Base-by-base conservation (phyloP, 1,140 invertebrate species). In the Drosophila sturtevanti region DNA sequence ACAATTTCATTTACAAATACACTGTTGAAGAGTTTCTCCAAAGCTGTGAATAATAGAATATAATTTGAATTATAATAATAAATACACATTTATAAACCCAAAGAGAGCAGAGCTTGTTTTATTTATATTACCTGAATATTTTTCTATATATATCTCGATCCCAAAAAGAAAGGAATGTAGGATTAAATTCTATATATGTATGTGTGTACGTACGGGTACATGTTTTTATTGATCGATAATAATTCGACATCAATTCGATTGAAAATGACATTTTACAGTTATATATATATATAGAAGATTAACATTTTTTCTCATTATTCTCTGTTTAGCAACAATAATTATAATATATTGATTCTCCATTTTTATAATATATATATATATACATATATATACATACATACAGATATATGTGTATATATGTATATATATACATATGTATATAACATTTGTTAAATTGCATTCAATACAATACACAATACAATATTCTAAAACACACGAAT, bases 401-500 rank as follows among this genome's bases (percentile, higher is more conserved):
- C n/a, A n/a, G n/a, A n/a, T n/a, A n/a, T n/a, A n/a, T 31, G 14
- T 70, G 79, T 68, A 16, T 44, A 6, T 41, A 41, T 41, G 7
- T 41, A 14, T 41, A 6, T 41, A n/a, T 41, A 16, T 44, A 44
- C 18, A 16, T 44, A 44, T 44, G 21, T 82, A 89, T 55, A 72
- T 69, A 79, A 82, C 68, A 68, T 55, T 73, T 87, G 64, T 73
- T 67, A 70, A 77, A 78, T 78, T 81, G 78, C 74, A 60, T 68
- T 80, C 75, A 79, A 77, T 55, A 55, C 52, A 55, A 82, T 79
- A 77, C 22, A 64, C 54, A 84, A 87, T 31, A 31, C 79, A 87
- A 79, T 82, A 84, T 77, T 82, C 84, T 79, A 82, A 82, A 89
- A 87, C 77, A 84, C 66, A 80, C 72, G 75, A 87, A 87, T 79